phyloP scores from a whole-genome alignment of 2,113 vertebrate species.

The Ailuropoda melanoleuca region DNA sequence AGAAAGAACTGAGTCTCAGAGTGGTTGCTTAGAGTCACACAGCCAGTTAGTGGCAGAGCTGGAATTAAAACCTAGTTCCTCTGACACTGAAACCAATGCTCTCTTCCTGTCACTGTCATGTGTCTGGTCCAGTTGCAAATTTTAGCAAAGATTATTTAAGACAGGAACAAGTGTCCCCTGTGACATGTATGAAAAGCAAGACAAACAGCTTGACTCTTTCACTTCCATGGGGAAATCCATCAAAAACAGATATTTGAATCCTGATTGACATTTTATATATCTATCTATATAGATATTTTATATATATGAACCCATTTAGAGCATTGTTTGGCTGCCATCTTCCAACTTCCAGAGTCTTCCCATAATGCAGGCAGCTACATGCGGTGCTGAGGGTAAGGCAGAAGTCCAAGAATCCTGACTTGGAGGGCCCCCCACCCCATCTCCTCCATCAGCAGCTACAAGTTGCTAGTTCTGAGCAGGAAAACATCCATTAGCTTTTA shows the following conservation, averaged over 20 bases:
- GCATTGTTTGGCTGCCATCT: constrained; percentile 20
- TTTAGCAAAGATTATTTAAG: background rate
- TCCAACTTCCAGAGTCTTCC: constrained; percentile 25
- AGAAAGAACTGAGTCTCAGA: background rate
- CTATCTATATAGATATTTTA: background rate
- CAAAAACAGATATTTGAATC: background rate
- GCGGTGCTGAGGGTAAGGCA: constrained; percentile 48
- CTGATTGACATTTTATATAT: background rate
- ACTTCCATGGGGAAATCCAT: background rate
- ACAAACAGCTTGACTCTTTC: background rate
- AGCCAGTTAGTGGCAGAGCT: background rate
- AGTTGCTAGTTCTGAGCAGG: constrained; percentile 1
- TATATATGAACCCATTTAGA: background rate
- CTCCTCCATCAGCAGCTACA: background rate
- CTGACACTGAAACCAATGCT: background rate
- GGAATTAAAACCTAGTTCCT: background rate
- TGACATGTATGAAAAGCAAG: background rate
- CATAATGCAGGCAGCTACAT: constrained; percentile 51
- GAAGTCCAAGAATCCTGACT: constrained; percentile 53
- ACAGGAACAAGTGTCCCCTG: background rate
- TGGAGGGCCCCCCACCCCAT: constrained; percentile 8
- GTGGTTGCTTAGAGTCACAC: background rate
- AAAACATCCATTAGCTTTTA: constrained; percentile 54
- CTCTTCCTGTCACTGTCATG: background rate
- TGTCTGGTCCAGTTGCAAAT: background rate